Conservation (phyloP, 2,888 invertebrate genomes). For the Amphipyra tragopoginis region DNA sequence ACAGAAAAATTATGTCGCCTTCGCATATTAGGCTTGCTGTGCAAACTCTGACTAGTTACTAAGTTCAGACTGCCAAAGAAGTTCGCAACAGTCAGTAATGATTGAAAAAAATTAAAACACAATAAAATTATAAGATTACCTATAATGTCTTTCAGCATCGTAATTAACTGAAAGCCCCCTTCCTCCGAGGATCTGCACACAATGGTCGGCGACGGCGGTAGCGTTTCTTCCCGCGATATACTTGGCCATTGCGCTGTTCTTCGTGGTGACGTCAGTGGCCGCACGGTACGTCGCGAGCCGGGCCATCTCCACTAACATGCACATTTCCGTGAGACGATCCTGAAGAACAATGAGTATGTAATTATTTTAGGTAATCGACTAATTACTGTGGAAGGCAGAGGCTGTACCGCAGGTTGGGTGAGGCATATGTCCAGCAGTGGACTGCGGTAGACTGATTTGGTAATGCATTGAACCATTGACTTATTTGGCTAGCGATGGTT, state of each 20-base stretch:
- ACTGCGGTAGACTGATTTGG: too few species aligned
- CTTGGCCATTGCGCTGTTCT: constrained; percentile 94
- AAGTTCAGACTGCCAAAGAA: too few species aligned
- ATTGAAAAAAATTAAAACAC: too few species aligned
- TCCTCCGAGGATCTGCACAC: constrained; percentile 94
- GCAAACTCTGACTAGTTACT: too few species aligned
- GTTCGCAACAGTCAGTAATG: too few species aligned
- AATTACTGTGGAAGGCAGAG: too few species aligned
- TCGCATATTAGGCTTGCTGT: too few species aligned
- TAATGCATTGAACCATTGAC: too few species aligned
- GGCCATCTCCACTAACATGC: constrained; percentile 91
- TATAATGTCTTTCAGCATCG: constrained; percentile 93
- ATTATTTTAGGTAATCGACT: neutral
- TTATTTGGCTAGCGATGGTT: too few species aligned
- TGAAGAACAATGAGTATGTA: constrained; percentile 58
- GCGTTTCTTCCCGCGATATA: constrained; percentile 93
- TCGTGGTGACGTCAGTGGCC: constrained; percentile 90
- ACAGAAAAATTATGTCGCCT: too few species aligned
- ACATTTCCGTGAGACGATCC: constrained; percentile 93
- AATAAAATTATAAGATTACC: constrained; percentile 71
- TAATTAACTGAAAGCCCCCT: constrained; percentile 92
- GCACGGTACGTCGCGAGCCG: constrained; percentile 93
- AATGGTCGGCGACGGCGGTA: constrained; percentile 92
- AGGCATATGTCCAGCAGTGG: too few species aligned
- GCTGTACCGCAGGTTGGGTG: too few species aligned